A percentile compares a stretch with the other conserved stretches of the same genome.
phyloP scores from a whole-genome alignment of 2,113 vertebrate species.

The Cercocebus atys region DNA sequence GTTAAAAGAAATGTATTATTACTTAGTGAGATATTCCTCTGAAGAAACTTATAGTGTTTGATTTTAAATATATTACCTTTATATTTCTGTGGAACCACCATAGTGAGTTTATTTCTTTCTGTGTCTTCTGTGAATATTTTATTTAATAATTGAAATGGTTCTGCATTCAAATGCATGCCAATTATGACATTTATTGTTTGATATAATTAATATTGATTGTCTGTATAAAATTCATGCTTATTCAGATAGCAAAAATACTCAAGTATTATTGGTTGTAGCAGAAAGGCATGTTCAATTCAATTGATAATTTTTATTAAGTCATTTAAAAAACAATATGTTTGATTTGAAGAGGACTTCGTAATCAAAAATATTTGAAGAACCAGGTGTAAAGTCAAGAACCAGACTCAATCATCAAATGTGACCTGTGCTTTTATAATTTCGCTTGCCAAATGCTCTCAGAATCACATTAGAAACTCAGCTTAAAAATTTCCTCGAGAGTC shows the following conservation, averaged over 20 bases:
- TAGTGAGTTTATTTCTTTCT: neutral
- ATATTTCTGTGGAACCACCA: neutral
- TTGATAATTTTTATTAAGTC: neutral
- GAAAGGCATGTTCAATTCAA: neutral
- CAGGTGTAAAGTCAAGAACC: neutral
- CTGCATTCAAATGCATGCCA: neutral
- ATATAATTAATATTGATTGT: neutral
- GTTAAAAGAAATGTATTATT: neutral
- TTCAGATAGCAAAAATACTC: neutral
- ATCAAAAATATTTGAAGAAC: neutral
- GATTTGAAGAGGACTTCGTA: neutral
- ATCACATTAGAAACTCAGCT: neutral
- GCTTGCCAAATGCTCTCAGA: neutral
- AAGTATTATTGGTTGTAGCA: neutral
- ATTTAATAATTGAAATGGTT: neutral
- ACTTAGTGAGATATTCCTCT: neutral
- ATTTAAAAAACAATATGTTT: neutral
- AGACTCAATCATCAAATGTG: neutral
- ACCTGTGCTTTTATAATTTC: neutral
- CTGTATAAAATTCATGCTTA: neutral
- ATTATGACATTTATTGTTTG: neutral
- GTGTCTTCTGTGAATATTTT: neutral
- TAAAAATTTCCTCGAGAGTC: neutral
- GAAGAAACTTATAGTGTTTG: neutral
- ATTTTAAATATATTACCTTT: neutral